phyloP scores from a whole-genome alignment of 2,888 invertebrate species.

The Linnaemya tessellans region DNA sequence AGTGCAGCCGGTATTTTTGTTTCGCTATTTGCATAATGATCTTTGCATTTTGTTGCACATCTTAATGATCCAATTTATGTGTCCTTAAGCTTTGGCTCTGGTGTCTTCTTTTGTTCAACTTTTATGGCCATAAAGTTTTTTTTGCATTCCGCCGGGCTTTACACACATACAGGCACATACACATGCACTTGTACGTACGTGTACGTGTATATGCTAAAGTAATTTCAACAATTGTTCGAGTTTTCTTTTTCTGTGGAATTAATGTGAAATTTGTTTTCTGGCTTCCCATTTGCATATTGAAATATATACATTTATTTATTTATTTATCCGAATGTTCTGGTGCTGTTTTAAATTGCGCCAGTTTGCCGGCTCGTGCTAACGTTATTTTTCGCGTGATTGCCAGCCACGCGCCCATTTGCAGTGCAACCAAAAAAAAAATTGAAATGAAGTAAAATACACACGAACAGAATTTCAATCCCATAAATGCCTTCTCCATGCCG shows the following conservation, averaged over 20 bases:
- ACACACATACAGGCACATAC: background rate
- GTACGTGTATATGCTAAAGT: background rate
- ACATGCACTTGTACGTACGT: background rate
- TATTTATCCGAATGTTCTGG: background rate
- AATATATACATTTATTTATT: conserved; percentile 50
- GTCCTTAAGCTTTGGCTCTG: conserved; percentile 55
- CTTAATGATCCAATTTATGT: conserved; percentile 70
- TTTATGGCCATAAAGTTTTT: conserved; percentile 29
- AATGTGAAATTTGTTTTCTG: conserved; percentile 41
- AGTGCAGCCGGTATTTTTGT: conserved; percentile 30
- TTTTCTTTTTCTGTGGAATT: conserved; percentile 38
- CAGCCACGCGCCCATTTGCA: conserved; percentile 65
- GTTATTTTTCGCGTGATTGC: conserved; percentile 67
- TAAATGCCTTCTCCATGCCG: conserved; percentile 20
- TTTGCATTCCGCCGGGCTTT: conserved; percentile 19
- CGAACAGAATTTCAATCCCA: conserved; percentile 24
- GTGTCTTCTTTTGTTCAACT: conserved; percentile 25
- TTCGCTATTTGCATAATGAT: conserved; percentile 50
- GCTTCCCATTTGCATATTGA: conserved; percentile 43
- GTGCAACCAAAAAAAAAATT: background rate
- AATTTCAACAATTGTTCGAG: conserved; percentile 40
- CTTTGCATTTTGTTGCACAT: conserved; percentile 53
- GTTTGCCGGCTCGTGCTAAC: conserved; percentile 54
- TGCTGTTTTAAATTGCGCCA: conserved; percentile 17
- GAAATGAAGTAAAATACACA: background rate